Base-by-base conservation (phyloP, 1,140 invertebrate species). In the Anastrepha ludens region DNA sequence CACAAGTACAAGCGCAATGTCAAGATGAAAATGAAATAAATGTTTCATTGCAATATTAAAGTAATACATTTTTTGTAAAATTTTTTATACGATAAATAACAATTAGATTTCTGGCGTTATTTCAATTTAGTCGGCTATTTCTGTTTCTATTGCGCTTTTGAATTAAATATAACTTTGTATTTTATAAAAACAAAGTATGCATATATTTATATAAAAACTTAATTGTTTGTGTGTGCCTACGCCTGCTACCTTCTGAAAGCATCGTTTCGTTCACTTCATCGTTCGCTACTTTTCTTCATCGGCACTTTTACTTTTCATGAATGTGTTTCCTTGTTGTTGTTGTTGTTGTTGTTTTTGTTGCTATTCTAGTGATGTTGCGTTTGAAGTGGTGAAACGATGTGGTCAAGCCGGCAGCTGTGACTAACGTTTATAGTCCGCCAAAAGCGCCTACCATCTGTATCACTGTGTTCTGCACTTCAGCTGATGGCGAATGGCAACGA, bases 21-120 rank as follows among this genome's bases (percentile, higher is more conserved):
- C 67, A 74, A 74, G 67, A 41, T 17, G 67, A 74, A 74, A 41
- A 74, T 74, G 47, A 74, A 74, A 74, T 74, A 74, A 74, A 74
- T 74, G 44, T 74, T 74, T 74, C 67, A 47, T 74, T 74, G 67
- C 67, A n/a, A 74, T 74, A 74, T 74, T 74, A 74, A 44, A 74
- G 4, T 44, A 74, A 74, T 74, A 74, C 47, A 74, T 44, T 44
- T 17, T 74, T 74, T 41, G 41, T 74, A 74, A 74, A 74, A 29
- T 29, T 74, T 29, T 29, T 29, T 29, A 29, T 29, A 29, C 29
- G 29, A 44, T 39, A 44, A 44, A 47, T 74, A 74, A 44, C 13
- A 44, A 41, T 74, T 74, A 47, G 67, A 74, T 47, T 44, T 17
- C 39, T 47, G 64, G 13, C 65, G 29, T 4, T 1, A 13, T 39